These are phyloP conservation scores for Apaloderma vittatum DNA, from an alignment of 2,113 vertebrate species.

Conservation along the genomic window DNA sequence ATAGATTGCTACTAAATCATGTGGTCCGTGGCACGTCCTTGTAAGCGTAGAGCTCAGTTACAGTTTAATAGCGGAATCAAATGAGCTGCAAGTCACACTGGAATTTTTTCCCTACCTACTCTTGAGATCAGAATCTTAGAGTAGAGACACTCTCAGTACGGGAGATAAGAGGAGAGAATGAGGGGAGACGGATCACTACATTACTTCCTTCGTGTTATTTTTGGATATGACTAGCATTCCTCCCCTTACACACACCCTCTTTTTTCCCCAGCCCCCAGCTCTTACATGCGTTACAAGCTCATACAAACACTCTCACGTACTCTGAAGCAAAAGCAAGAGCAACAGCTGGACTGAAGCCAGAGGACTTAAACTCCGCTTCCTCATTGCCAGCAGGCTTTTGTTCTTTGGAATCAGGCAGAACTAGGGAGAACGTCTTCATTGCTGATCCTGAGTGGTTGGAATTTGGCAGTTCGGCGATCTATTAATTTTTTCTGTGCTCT, in stretches of 20 bases:
- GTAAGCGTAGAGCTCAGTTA: background rate
- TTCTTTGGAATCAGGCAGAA: slow-evolving; percentile 59
- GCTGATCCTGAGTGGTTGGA: slow-evolving; percentile 24
- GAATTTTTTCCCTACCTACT: background rate
- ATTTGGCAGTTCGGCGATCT: background rate
- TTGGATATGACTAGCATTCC: slow-evolving; percentile 76
- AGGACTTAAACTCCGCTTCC: slow-evolving; percentile 40
- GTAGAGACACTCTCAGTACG: background rate
- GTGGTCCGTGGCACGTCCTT: background rate
- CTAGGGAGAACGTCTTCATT: slow-evolving; percentile 45
- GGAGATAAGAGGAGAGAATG: background rate
- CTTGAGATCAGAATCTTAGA: background rate
- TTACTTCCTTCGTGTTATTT: slow-evolving; percentile 71
- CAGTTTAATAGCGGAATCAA: background rate
- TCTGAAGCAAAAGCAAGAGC: slow-evolving; percentile 49
- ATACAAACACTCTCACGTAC: slow-evolving; percentile 53
- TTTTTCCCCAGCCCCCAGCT: slow-evolving; percentile 61
- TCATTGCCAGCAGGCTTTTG: slow-evolving; percentile 73
- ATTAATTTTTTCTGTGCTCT: background rate
- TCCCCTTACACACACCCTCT: slow-evolving; percentile 76
- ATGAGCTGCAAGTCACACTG: background rate
- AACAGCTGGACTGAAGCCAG: slow-evolving; percentile 66
- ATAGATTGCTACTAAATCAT: background rate
- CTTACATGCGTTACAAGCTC: slow-evolving; percentile 41
- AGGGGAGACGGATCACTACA: slow-evolving; percentile 7